Conservation (phyloP, 2,797 vertebrate species). For the Dermochelys coriacea region DNA sequence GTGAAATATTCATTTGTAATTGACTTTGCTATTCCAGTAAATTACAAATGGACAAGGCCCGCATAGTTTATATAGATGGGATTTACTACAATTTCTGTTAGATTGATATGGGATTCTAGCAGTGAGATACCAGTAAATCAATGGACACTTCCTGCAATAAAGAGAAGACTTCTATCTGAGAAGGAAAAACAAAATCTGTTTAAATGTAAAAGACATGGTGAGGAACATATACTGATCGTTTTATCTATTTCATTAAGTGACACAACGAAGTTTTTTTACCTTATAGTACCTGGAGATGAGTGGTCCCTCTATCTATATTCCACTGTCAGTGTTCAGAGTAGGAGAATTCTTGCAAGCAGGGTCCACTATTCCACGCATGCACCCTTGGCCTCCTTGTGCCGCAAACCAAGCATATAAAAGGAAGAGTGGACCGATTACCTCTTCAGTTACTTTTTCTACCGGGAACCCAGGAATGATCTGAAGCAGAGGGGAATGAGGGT, state of each 20-base stretch:
- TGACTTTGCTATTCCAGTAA: not conserved
- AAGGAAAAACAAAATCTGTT: not conserved
- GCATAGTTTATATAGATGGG: not conserved
- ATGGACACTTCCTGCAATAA: slow-evolving; percentile 5
- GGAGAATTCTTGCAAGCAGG: not conserved
- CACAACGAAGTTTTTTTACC: not conserved
- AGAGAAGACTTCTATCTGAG: not conserved
- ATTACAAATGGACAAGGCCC: not conserved
- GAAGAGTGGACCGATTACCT: not conserved
- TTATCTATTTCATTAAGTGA: not conserved
- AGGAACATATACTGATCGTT: not conserved
- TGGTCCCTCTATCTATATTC: not conserved
- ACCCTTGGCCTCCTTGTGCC: not conserved
- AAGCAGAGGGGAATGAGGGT: not conserved
- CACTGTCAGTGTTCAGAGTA: not conserved
- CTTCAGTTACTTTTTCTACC: not conserved
- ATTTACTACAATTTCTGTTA: slow-evolving; percentile 26
- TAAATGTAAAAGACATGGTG: not conserved
- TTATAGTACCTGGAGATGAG: not conserved
- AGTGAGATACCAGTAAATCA: slow-evolving; percentile 21
- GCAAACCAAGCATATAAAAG: not conserved
- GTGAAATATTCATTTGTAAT: not conserved
- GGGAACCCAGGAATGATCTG: too few species aligned
- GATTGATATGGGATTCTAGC: not conserved
- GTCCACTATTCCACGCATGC: not conserved